phyloP scores from a whole-genome alignment of 1,140 invertebrate species.

The Ceratina calcarata region DNA sequence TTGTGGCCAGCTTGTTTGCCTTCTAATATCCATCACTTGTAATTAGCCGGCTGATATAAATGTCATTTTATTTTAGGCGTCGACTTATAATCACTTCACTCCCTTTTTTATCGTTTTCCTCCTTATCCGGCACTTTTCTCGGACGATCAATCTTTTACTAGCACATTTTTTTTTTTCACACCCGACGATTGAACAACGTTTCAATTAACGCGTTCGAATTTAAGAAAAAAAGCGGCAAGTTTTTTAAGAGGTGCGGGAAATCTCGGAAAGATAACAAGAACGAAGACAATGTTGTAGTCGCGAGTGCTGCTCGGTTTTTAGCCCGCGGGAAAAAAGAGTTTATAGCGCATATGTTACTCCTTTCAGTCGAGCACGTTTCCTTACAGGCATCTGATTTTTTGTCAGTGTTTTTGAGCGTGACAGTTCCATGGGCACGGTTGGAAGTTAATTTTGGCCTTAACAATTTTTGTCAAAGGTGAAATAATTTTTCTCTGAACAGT shows the following conservation, averaged over 20 bases:
- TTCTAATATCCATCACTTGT: slow-evolving; percentile 42
- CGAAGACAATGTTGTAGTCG: not conserved
- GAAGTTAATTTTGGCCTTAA: not conserved
- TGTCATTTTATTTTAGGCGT: too few species aligned
- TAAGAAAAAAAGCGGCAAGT: not conserved
- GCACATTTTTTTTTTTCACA: not conserved
- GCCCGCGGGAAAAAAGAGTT: not conserved
- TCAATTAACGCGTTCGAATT: slow-evolving; percentile 12
- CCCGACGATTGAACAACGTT: slow-evolving; percentile 9
- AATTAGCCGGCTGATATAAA: too few species aligned
- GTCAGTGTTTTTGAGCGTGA: not conserved
- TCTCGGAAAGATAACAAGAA: not conserved
- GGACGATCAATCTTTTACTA: not conserved
- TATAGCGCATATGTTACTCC: not conserved
- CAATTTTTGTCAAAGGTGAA: too few species aligned
- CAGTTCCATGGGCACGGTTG: not conserved
- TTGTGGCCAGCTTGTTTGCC: slow-evolving; percentile 21
- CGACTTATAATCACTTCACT: too few species aligned
- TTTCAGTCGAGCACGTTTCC: not conserved
- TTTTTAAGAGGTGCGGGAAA: not conserved
- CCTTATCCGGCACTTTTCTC: not conserved
- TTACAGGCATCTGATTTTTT: not conserved
- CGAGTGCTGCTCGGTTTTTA: not conserved
- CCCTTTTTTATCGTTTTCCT: not conserved
- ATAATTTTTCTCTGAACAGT: not conserved